These are phyloP conservation scores for Alfaro cultratus DNA, from an alignment of 2,797 vertebrate species.

Conservation along the genomic window DNA sequence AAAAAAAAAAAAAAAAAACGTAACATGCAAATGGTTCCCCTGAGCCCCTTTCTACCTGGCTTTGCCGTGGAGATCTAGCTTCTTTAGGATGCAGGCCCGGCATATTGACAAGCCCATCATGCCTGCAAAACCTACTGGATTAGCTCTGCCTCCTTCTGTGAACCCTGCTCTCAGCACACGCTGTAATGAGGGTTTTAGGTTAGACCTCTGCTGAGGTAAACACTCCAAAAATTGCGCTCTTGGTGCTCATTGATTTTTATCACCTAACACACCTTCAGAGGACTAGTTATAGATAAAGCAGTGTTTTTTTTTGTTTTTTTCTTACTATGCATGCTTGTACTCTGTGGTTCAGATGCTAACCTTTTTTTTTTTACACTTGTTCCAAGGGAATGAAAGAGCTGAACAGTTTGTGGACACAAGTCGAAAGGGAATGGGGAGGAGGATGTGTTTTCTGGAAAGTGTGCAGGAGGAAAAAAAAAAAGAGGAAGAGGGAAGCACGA, in stretches of 20 bases:
- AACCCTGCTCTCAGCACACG: constrained; percentile 69
- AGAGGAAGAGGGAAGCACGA: constrained; percentile 39
- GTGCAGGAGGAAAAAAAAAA: constrained; percentile 14
- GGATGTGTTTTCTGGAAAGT: constrained; percentile 3
- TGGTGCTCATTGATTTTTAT: constrained; percentile 68
- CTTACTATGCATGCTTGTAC: constrained; percentile 41
- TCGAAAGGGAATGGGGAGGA: neutral
- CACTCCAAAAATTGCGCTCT: constrained; percentile 59
- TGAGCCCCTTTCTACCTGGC: constrained; percentile 66
- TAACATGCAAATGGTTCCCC: constrained; percentile 66
- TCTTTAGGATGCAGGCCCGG: constrained; percentile 69
- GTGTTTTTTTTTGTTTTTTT: neutral
- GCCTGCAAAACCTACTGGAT: constrained; percentile 75
- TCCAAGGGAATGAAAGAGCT: constrained; percentile 44
- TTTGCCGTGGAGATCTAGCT: constrained; percentile 54
- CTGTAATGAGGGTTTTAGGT: constrained; percentile 75
- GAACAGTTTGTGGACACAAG: constrained; percentile 6
- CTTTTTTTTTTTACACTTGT: constrained; percentile 21
- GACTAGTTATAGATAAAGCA: constrained; percentile 46
- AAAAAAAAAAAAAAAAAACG: constrained; percentile 39
- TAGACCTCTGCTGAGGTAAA: constrained; percentile 68
- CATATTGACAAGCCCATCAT: constrained; percentile 77
- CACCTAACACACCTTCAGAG: constrained; percentile 38
- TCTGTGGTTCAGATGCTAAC: constrained; percentile 45
- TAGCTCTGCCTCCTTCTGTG: constrained; percentile 59